Percentiles rank a stretch among this genome's conserved stretches.
These are phyloP conservation scores for Hemitrygon akajei DNA, from an alignment of 2,797 vertebrate genomes.

Conservation along the genomic window DNA sequence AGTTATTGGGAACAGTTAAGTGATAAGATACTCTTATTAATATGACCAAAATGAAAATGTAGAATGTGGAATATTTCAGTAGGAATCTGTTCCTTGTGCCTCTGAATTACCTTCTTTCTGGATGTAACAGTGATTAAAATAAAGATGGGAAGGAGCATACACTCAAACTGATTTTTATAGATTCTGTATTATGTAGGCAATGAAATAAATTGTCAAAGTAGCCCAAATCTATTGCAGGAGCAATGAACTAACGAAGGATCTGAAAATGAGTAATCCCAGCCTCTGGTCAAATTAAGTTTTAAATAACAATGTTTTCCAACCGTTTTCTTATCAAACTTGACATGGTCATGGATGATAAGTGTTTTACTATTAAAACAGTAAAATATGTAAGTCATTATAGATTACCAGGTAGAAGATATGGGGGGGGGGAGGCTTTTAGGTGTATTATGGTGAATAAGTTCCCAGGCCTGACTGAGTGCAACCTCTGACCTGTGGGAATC, in stretches of 20 bases:
- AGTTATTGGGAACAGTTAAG: background rate
- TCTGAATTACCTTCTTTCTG: background rate
- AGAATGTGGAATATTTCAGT: background rate
- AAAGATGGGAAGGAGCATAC: background rate
- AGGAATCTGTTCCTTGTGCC: background rate
- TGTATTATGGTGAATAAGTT: too few species aligned
- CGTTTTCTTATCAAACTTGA: background rate
- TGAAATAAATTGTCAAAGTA: background rate
- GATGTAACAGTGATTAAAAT: background rate
- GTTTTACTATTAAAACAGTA: background rate
- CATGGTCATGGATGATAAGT: background rate
- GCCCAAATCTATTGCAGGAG: background rate
- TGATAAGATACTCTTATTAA: background rate
- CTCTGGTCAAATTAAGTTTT: background rate
- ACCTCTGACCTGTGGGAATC: too few species aligned
- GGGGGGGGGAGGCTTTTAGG: too few species aligned
- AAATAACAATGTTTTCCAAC: background rate
- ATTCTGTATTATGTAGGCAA: background rate
- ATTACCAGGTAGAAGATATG: too few species aligned
- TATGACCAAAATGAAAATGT: background rate
- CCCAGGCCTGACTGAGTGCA: too few species aligned
- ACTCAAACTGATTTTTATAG: background rate
- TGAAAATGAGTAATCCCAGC: background rate
- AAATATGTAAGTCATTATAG: background rate
- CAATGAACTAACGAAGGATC: background rate